Evolutionary conservation across 2,113 vertebrate genomes (phyloP), one percentile per base, ranked within the genome.

Genomic region (Vidua chalybeata): DNA sequence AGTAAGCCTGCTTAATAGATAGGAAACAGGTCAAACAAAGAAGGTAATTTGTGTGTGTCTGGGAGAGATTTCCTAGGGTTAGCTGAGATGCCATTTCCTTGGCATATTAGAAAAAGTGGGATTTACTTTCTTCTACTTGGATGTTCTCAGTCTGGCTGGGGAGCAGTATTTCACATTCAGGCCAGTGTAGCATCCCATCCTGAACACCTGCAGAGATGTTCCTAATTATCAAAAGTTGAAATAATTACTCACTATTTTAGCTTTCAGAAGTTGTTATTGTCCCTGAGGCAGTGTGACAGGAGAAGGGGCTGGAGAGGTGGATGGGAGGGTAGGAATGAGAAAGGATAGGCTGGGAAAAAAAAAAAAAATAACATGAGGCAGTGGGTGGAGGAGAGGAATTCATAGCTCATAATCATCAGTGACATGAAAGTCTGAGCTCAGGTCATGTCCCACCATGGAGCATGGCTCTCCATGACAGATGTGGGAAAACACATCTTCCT

Each of bases 21-120:
- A 79, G 52, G 88, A 79, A 87, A 87, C 35, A 81, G 61, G 89
- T 89, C 85, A 86, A 71, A 94, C 37, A 94, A 95, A 96, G 83
- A 51, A 45, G 18, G 69, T 37, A 68, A 74, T 88, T 94, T 78
- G 80, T 92, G 23, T 55, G 14, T 84, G 45, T 66, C 76, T 89
- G 61, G 63, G 83, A 52, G 41, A 89, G 17, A 63, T 55, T 87
- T 96, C 16, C 61, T 63, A 67, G 48, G 33, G 56, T 69, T 66
- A 90, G 58, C 21, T 80, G 46, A 66, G 63, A 69, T 69, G 46
- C 37, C 24, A 84, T 62, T 84, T 94, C 41, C 39, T 69, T 62
- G 64, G 68, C 39, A 33, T 37, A 33, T 19, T 13, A 16, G 63
- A 63, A 93, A 54, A 12, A 64, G 45, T 73, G 31, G 31, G n/a